Evolutionary conservation across 2,113 vertebrate genomes (phyloP), one percentile per base, ranked within the genome.

Genomic region (Dicentrarchus labrax): DNA sequence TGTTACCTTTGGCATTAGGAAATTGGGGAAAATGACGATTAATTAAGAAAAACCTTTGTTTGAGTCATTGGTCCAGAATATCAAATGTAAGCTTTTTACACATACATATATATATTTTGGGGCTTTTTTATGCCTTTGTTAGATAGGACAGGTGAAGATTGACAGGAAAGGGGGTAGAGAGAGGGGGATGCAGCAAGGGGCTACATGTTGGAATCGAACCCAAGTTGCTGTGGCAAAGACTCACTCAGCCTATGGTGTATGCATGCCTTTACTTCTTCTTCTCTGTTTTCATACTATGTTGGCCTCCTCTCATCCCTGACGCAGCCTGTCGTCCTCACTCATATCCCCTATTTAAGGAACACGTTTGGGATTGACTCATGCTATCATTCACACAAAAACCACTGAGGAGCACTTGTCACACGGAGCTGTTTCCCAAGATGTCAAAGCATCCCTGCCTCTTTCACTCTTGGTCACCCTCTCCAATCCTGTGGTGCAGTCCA

Each of bases 361-460:
- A 65, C 10, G 2, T 19, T 17, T 69, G 39, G 36, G 15, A 60
- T 70, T 9, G 5, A 8, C 71, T 78, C 45, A 16, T 67, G 45
- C 48, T 72, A 6, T 84, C 61, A 69, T 68, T 77, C 61, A 70
- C 38, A 73, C 38, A 57, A n/a, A 67, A 71, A 38, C 57, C 73
- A 73, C 12, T 36, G 16, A 80, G 66, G 64, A 74, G 16, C 38
- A 48, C 76, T 70, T 62, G 53, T 68, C 57, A 74, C 36, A 7
- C 0, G 17, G 12, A 56, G 21, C 54, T 48, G 15, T 60, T 12
- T 16, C 47, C 13, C 57, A 50, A 22, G 24, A 30, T 66, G 60
- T 88, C 73, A 76, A 38, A 73, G 57, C 53, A 50, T 43, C n/a
- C 41, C 51, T 1, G 13, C 76, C 19, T 61, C 17, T 5, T 12